Conservation (phyloP, 2,113 vertebrate genomes). For the Tautogolabrus adspersus region DNA sequence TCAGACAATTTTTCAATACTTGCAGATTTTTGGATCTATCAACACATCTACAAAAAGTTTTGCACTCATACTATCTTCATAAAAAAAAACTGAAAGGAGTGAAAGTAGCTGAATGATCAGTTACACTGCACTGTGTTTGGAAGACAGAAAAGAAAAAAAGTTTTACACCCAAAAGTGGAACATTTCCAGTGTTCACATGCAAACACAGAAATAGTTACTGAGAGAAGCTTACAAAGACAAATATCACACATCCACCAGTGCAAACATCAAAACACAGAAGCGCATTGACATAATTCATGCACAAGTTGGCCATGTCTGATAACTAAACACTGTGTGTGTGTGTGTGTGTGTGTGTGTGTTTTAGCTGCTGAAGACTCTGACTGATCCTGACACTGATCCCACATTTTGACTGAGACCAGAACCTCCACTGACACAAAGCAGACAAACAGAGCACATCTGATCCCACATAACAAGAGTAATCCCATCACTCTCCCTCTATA, state of each 20-base stretch:
- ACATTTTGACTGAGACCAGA: conserved; percentile 54
- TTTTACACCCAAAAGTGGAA: not conserved
- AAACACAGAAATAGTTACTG: conserved; percentile 16
- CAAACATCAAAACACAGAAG: conserved; percentile 43
- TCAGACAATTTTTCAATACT: no score
- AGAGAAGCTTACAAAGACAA: conserved; percentile 27
- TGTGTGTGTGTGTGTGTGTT: not conserved
- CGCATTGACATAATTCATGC: conserved; percentile 28
- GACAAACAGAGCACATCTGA: conserved; percentile 75
- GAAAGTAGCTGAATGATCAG: not conserved
- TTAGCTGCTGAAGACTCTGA: conserved; percentile 40
- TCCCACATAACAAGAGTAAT: conserved; percentile 72
- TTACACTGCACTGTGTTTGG: not conserved
- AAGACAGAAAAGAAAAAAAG: not conserved
- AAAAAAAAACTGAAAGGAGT: not conserved
- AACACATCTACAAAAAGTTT: no score
- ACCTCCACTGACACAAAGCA: conserved; percentile 66
- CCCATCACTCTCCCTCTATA: conserved; percentile 49
- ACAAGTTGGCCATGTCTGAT: conserved; percentile 43
- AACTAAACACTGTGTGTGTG: conserved; percentile 22
- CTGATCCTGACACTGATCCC: conserved; percentile 75
- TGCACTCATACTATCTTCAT: no score
- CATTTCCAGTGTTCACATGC: not conserved
- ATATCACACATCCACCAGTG: conserved; percentile 9
- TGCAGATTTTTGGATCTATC: no score